Conservation (phyloP, 2,113 vertebrate species). For the Phylloscopus whistleri region DNA sequence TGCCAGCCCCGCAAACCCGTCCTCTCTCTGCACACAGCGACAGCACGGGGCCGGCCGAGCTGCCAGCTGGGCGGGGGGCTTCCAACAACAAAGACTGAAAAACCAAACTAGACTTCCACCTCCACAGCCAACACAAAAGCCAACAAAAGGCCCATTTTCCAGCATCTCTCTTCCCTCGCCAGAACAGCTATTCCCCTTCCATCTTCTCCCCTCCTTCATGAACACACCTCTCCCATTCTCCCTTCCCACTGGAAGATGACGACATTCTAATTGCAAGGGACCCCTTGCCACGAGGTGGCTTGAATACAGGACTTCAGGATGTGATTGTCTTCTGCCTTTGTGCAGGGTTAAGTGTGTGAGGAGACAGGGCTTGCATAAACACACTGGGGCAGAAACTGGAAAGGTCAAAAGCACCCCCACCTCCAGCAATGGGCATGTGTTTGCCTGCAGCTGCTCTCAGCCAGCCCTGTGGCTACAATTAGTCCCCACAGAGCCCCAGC, state of each 20-base stretch:
- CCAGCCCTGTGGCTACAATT: slow-evolving; percentile 34
- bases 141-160: neutral
- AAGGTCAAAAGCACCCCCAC: slow-evolving; percentile 21
- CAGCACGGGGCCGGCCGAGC: neutral
- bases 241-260: slow-evolving; percentile 42
- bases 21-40: neutral
- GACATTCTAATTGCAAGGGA: slow-evolving; percentile 18
- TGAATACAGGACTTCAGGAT: neutral
- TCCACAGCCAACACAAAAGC: neutral
- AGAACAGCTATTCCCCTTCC: neutral
- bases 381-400: neutral
- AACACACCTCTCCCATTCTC: slow-evolving; percentile 17
- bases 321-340: slow-evolving; percentile 60
- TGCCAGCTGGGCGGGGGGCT: neutral
- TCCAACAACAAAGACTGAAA: neutral
- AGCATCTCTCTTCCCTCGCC: neutral
- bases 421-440: neutral
- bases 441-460: neutral
- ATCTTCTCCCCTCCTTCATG: neutral
- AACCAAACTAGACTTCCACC: neutral
- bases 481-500: slow-evolving; percentile 22
- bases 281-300: slow-evolving; percentile 39
- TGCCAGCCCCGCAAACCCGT: neutral
- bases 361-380: slow-evolving; percentile 42
- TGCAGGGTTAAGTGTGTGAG: slow-evolving; percentile 53